Evolutionary conservation across 92 coral and sea anemone species (phyloP).

Genomic region (Pocillopora grandis): DNA sequence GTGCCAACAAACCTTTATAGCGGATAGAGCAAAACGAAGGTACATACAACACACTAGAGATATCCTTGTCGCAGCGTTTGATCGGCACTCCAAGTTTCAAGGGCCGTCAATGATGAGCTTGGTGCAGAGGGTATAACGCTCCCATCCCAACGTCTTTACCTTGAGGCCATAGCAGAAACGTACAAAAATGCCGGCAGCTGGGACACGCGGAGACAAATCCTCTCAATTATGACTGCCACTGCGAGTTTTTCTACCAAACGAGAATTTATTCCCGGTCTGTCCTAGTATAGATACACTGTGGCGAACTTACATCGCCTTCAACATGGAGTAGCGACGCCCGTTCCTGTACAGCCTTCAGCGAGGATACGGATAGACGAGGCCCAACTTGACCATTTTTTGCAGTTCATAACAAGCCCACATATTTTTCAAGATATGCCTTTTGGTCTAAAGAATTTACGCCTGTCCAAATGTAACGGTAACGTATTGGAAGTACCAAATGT

Average conservation of each 20-base stretch:
- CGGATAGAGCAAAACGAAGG: slow-evolving; percentile 30
- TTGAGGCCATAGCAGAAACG: slow-evolving; percentile 50
- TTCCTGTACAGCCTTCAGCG: too few species aligned
- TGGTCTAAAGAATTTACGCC: slow-evolving; percentile 30
- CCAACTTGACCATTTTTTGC: too few species aligned
- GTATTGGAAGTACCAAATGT: slow-evolving; percentile 63
- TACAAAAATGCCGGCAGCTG: slow-evolving; percentile 53
- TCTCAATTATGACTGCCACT: slow-evolving; percentile 58
- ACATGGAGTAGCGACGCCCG: too few species aligned
- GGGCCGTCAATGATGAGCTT: slow-evolving; percentile 37
- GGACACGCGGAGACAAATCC: slow-evolving; percentile 58
- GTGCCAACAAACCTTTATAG: slow-evolving; percentile 27
- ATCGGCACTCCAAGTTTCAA: slow-evolving; percentile 42
- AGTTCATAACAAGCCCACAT: too few species aligned
- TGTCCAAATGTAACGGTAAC: slow-evolving; percentile 36
- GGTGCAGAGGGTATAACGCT: slow-evolving; percentile 42
- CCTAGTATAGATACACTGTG: too few species aligned
- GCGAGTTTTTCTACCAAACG: slow-evolving; percentile 46
- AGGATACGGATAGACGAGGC: too few species aligned
- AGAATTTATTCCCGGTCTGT: slow-evolving; percentile 54
- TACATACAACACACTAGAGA: slow-evolving; percentile 37
- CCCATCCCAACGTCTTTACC: slow-evolving; percentile 46
- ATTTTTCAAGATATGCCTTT: too few species aligned
- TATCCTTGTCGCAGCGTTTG: slow-evolving; percentile 41
- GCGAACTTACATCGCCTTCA: too few species aligned